Percentiles rank a stretch among this genome's conserved stretches.
phyloP scores from a whole-genome alignment of 2,113 vertebrate genomes.

The Poeciliopsis occidentalis region DNA sequence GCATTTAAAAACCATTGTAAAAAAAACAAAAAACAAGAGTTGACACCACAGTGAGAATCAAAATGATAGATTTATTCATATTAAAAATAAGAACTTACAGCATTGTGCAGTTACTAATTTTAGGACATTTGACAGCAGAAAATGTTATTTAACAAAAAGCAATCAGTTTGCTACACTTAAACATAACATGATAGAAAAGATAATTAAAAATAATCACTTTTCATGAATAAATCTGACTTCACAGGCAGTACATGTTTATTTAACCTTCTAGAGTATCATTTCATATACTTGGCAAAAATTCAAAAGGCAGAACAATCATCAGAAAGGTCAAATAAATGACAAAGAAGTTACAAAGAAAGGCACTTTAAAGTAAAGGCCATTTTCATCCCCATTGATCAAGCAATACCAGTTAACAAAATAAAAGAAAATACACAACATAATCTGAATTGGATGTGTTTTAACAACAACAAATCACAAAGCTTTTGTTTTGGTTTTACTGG shows the following conservation, averaged over 20 bases:
- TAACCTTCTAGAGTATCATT: neutral
- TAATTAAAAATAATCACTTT: neutral
- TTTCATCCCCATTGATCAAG: neutral
- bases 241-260: neutral
- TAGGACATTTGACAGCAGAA: conserved; percentile 6
- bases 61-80: conserved; percentile 46
- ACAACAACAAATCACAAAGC: no score
- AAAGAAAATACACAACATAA: neutral
- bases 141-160: neutral
- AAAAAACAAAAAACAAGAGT: neutral
- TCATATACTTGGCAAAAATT: conserved; percentile 21
- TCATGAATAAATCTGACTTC: no score
- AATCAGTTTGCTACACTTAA: neutral
- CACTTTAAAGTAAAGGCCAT: neutral
- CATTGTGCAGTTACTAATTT: conserved; percentile 5
- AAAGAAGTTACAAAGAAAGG: neutral
- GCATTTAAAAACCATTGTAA: neutral
- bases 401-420: neutral
- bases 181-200: neutral
- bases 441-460: neutral
- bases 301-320: neutral
- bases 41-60: conserved; percentile 5
- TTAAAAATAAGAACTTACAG: neutral
- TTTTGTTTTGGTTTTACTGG: no score
- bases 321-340: neutral